Evolutionary conservation across 2,888 invertebrate species (phyloP).

Genomic region (Strigamia transsilvanica): DNA sequence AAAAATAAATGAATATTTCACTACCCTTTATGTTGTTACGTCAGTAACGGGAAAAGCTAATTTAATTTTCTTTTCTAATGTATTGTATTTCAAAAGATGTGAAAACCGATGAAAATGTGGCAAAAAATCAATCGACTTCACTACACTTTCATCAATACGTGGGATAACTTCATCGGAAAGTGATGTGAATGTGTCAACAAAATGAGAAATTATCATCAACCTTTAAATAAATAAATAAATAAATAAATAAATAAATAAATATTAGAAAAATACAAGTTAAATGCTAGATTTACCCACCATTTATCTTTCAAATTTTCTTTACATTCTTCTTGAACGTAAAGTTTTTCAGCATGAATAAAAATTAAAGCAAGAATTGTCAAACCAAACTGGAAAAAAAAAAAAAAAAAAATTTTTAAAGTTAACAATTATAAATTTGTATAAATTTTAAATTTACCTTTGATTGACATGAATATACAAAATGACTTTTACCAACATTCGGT

Average conservation of each 20-base stretch:
- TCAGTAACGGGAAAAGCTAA: background rate
- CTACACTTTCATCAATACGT: background rate
- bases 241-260: background rate
- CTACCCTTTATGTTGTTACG: background rate
- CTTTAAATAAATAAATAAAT: background rate
- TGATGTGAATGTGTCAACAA: background rate
- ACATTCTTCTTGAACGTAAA: slow-evolving; percentile 3
- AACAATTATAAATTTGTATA: background rate
- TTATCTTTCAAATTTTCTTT: background rate
- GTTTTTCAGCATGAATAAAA: background rate
- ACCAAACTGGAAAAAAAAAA: background rate
- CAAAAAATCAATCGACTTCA: background rate
- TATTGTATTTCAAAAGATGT: background rate
- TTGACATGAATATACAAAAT: slow-evolving; percentile 13
- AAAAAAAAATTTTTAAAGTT: background rate
- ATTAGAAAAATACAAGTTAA: background rate
- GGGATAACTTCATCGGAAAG: background rate
- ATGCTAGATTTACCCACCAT: background rate
- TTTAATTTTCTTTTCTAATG: slow-evolving; percentile 1
- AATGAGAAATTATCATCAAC: background rate
- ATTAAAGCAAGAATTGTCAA: background rate
- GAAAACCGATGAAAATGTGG: slow-evolving; percentile 2
- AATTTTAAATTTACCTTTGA: background rate
- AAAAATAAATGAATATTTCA: background rate
- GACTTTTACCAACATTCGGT: background rate